These are phyloP conservation scores for Triplophysa yarkandensis DNA, from an alignment of 2,797 vertebrate genomes.

Conservation along the genomic window DNA sequence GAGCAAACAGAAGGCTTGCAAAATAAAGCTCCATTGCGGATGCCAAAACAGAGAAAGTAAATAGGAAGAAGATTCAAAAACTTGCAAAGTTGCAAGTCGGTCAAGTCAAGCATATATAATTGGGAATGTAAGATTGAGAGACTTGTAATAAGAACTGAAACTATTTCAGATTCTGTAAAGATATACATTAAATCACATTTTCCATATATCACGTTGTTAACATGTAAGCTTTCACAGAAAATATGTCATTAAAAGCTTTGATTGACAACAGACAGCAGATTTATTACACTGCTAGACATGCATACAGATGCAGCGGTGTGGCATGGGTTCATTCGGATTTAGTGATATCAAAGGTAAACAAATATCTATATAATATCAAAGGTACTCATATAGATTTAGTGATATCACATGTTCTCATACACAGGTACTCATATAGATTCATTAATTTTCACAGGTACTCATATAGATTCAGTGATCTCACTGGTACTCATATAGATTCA, in stretches of 20 bases:
- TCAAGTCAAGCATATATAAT: background rate
- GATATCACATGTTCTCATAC: background rate
- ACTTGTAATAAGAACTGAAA: background rate
- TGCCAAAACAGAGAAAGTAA: background rate
- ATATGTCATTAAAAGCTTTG: slow-evolving; percentile 12
- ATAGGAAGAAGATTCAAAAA: background rate
- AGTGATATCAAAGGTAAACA: too few relatives aligned
- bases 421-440: background rate
- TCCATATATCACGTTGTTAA: background rate
- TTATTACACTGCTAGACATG: background rate
- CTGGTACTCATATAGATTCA: background rate
- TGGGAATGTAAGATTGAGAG: background rate
- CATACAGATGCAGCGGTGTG: background rate
- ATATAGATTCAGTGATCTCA: too few relatives aligned
- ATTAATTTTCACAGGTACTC: background rate
- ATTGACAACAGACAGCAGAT: background rate
- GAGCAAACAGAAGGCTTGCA: slow-evolving; percentile 11
- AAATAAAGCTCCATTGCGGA: background rate
- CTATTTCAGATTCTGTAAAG: background rate
- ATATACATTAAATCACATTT: background rate
- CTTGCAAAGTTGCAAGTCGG: background rate
- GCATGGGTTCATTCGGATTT: too few relatives aligned
- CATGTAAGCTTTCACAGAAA: background rate
- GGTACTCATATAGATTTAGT: background rate
- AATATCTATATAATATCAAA: too few relatives aligned